phyloP scores from a whole-genome alignment of 1,140 invertebrate species.

The Brachionus rotundiformis region DNA sequence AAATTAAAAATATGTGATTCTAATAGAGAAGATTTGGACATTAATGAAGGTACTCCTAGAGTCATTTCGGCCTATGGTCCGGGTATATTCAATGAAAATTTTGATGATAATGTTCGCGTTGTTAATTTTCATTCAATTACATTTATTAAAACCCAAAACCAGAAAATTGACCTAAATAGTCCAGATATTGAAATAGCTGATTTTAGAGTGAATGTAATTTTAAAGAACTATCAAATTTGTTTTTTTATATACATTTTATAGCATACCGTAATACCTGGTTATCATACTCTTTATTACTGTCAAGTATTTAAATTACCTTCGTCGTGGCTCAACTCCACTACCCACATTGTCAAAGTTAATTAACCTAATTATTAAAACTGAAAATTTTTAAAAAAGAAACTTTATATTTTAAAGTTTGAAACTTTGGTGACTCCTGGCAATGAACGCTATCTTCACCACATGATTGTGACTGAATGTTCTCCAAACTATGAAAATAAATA shows the following conservation, averaged over 20 bases:
- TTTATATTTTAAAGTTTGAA: not conserved
- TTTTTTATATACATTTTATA: not conserved
- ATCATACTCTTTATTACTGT: conserved; percentile 12
- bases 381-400: not conserved
- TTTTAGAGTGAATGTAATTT: conserved; percentile 24
- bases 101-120: not conserved
- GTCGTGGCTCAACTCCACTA: not conserved
- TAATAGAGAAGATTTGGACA: not conserved
- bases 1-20: conserved; percentile 33
- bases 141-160: not conserved
- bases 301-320: not conserved
- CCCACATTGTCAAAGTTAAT: conserved; percentile 3
- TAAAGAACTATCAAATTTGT: not conserved
- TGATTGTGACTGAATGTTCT: conserved; percentile 22
- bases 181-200: not conserved
- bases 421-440: not conserved
- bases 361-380: not conserved
- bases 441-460: conserved; percentile 30
- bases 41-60: not conserved
- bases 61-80: not conserved
- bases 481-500: conserved; percentile 5
- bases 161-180: not conserved
- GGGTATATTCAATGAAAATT: not conserved
- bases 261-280: not conserved
- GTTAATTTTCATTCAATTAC: not conserved